These are phyloP conservation scores for Acanthurus lineatus DNA, from an alignment of 2,797 vertebrate species.

Conservation along the genomic window DNA sequence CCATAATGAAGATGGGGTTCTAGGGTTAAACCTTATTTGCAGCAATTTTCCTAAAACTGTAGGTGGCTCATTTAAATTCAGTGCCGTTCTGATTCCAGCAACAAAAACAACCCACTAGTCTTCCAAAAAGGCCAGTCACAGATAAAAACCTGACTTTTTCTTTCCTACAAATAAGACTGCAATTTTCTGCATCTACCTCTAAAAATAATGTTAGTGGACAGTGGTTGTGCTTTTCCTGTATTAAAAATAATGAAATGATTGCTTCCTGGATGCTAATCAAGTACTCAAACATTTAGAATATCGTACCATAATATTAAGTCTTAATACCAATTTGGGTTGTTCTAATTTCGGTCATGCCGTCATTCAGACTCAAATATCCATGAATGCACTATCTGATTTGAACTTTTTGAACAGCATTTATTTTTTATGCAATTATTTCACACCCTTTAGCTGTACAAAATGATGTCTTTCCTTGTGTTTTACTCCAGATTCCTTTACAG, in stretches of 20 bases:
- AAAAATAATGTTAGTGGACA: constrained; percentile 4
- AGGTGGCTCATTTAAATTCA: not conserved
- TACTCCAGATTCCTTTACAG: constrained; percentile 1
- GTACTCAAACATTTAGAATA: not conserved
- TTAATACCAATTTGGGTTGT: constrained; percentile 3
- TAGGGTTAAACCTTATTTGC: not conserved
- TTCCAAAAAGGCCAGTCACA: not conserved
- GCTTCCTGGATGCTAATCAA: constrained; percentile 3
- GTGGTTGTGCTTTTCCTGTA: not conserved
- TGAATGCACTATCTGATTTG: not conserved
- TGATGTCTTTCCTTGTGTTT: not conserved
- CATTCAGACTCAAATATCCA: not conserved
- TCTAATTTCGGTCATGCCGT: not conserved
- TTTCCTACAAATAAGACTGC: not conserved
- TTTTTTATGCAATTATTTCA: not conserved
- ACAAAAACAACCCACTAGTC: not conserved
- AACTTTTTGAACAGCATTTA: not conserved
- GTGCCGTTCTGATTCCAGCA: not conserved
- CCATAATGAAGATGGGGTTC: not conserved
- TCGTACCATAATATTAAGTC: not conserved
- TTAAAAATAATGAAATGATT: not conserved
- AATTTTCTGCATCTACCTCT: not conserved
- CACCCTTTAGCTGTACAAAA: not conserved
- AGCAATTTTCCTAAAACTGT: not conserved
- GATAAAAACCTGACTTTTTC: not conserved